Base-by-base conservation (phyloP, 2,888 invertebrate species). In the Rhingia campestris region DNA sequence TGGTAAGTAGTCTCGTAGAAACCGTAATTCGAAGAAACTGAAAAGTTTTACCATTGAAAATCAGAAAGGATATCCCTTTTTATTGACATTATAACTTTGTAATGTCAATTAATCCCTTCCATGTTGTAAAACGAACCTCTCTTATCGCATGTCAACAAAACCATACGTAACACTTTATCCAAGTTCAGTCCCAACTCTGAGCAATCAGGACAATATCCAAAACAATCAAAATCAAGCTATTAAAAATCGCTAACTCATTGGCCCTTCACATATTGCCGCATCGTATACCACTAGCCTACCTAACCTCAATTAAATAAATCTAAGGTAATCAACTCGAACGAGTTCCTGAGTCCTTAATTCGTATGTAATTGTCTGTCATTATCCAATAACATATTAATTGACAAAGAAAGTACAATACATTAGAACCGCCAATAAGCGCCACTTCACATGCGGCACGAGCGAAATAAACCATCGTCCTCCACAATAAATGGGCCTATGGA, bases 351-450 rank as follows among this genome's bases (percentile, higher is more conserved):
- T 77, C 76, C 81, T 67, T 76, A 72, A 72, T 76, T 81, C 66
- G 66, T 75, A 81, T 77, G 63, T 79, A 61, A 76, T 76, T 49
- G 47, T 41, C 76, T 54, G 76, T 76, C 77, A 82, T 79, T 82
- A 79, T 58, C 79, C 82, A 79, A 79, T 82, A 63, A 69, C 69
- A 69, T 79, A 82, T 82, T 77, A 82, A 69, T 82, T 79, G 82
- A 79, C 73, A 59, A 67, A 47, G 32, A 5, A n/a, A 58, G 33
- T 49, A 74, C 69, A 59, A 59, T 79, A 69, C 69, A 82, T 77
- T 77, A 7, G 45, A 67, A 53, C 67, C 39, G 59, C 67, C 61
- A 69, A 76, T 76, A 76, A 76, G 69, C 67, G 54, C 41, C 56
- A 47, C 70, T 59, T 14, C 69, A 59, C 51, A 54, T 54, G 56